Percentiles rank a stretch among this genome's conserved stretches.
Evolutionary conservation across 2,797 vertebrate species (phyloP).

Genomic region (Hydrophis major): DNA sequence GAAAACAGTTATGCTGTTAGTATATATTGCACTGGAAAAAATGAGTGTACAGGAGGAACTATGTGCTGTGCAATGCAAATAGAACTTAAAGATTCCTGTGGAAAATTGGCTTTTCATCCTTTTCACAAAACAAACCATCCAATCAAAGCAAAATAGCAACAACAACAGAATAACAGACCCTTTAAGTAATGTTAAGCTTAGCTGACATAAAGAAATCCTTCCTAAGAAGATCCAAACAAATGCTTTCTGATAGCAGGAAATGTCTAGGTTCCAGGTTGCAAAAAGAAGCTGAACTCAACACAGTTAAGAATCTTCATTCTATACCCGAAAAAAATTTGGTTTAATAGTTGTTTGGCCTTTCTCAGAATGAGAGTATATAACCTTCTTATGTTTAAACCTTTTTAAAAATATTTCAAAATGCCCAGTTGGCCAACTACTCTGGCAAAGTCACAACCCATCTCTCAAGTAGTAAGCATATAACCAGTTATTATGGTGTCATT

Average conservation of each 20-base stretch:
- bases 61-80: conserved; percentile 5
- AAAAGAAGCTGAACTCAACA: not conserved
- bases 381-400: not conserved
- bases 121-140: conserved; percentile 3
- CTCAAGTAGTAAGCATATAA: not conserved
- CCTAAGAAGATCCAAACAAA: not conserved
- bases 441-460: not conserved
- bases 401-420: not conserved
- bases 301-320: not conserved
- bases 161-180: not conserved
- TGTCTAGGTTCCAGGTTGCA: not conserved
- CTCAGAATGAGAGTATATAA: not conserved
- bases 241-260: not conserved
- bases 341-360: not conserved
- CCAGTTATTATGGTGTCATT: not conserved
- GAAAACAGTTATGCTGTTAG: conserved; percentile 39
- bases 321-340: not conserved
- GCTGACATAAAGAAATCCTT: not conserved
- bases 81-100: conserved; percentile 23
- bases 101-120: conserved; percentile 30
- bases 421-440: not conserved
- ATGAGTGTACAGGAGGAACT: not conserved
- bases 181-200: no score
- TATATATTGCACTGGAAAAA: conserved; percentile 46
- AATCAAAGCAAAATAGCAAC: not conserved